Evolutionary conservation across 2,888 invertebrate genomes (phyloP), one percentile per base, ranked within the genome.

Genomic region (Podotricha telesiphe): DNA sequence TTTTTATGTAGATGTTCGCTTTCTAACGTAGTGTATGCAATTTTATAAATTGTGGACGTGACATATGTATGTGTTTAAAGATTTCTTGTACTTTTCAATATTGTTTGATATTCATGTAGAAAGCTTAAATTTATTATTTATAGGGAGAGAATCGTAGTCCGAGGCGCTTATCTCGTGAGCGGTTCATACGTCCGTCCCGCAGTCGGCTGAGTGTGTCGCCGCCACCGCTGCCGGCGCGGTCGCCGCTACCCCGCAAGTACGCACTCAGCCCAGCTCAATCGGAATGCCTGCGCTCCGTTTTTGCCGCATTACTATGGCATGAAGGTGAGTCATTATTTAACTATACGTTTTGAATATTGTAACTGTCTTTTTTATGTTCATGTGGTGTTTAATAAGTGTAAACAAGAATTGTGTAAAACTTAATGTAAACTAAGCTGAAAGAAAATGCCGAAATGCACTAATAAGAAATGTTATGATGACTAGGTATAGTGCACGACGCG

Each of bases 301-400:
- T 99, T 87, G 99, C 99, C 0, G 98, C 99, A 0, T 96, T 99
- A 78, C 91, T 99, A 1, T 99, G 99, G 99, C 99, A 99, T 83
- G 99, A 99, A 91, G 97, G 94, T 94, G 79, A 63, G 20, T 28
- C 13, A 20, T 40, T 20, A 8, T 15, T 58, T 19, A 2, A 28
- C 13, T 2, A 10, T 8, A 37, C 5, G 6, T 37, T 37, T 37
- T 37, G 8, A 37, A 10, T 37, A 37, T 6, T 37, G 1, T 37
- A 37, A 7, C 37, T 37, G 1, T 28, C 8, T 37, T 37, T 6
- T 37, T 37, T 37, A 8, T 37, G 37, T 10, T 37, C 6, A 37
- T 37, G 10, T 37, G 37, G 1, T 37, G 8, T 37, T 37, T 37
- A 37, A 37, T 37, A 37, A 37, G 10, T 8, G 8, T 8, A 37